A percentile compares a stretch with the other conserved stretches of the same genome.
These are phyloP conservation scores for Arctia plantaginis DNA, from an alignment of 2,888 invertebrate genomes.

Conservation along the genomic window DNA sequence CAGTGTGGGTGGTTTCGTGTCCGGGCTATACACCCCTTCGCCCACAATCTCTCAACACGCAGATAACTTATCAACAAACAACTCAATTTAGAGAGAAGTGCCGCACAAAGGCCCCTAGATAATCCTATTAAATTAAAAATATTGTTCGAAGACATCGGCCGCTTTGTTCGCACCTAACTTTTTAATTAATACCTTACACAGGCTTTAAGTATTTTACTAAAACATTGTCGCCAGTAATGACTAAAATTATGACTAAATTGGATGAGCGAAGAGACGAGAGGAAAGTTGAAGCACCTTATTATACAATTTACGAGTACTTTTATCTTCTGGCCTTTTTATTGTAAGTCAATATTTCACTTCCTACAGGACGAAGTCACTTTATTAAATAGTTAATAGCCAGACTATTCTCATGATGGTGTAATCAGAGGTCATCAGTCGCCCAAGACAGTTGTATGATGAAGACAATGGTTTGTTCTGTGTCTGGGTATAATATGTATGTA, in stretches of 20 bases:
- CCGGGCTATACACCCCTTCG: constrained; percentile 24
- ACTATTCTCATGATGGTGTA: no score
- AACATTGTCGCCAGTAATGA: not conserved
- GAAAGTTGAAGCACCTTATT: not conserved
- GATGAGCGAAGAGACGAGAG: not conserved
- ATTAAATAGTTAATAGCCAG: not conserved
- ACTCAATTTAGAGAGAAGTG: constrained; percentile 40
- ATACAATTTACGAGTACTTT: not conserved
- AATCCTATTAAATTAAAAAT: constrained; percentile 45
- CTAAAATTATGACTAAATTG: constrained; percentile 5
- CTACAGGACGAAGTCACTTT: not conserved
- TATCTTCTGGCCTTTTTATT: not conserved
- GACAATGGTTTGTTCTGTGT: no score
- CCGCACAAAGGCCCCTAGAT: constrained; percentile 38
- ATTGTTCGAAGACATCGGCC: constrained; percentile 20
- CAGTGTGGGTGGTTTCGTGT: not conserved
- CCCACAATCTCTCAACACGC: constrained; percentile 30
- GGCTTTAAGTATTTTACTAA: constrained; percentile 3
- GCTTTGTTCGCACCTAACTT: constrained; percentile 11
- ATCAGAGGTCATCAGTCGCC: no score
- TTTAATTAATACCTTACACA: constrained; percentile 9
- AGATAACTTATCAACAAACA: constrained; percentile 44
- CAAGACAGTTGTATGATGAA: no score
- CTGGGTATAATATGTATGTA: no score
- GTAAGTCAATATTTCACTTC: not conserved